A percentile compares a stretch with the other conserved stretches of the same genome.
phyloP scores from a whole-genome alignment of 1,140 invertebrate species.

The Heliconius eleuchia region DNA sequence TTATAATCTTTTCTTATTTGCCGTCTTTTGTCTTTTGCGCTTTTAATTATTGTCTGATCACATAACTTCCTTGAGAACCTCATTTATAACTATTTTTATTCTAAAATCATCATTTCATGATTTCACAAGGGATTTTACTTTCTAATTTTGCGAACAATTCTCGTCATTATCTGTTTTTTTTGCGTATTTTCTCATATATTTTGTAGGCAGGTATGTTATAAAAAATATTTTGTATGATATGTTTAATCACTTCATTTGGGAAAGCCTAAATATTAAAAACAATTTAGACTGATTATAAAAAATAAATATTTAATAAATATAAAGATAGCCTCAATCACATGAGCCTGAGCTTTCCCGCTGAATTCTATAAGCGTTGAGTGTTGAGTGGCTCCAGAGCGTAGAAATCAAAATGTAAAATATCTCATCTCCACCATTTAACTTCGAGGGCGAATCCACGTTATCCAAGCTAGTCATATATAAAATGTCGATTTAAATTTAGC shows the following conservation, averaged over 20 bases:
- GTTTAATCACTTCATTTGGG: neutral
- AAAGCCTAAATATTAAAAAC: neutral
- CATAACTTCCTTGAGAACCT: slow-evolving; percentile 32
- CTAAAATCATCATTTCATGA: slow-evolving; percentile 45
- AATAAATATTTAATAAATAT: neutral
- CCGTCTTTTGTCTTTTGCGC: slow-evolving; percentile 22
- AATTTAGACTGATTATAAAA: neutral
- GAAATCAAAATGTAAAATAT: no score
- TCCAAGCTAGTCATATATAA: no score
- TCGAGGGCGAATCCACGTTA: no score
- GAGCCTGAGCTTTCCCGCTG: no score
- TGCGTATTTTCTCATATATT: slow-evolving; percentile 9
- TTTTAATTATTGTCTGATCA: slow-evolving; percentile 29
- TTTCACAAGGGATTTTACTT: slow-evolving; percentile 50
- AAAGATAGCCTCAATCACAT: no score
- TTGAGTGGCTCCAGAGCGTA: no score
- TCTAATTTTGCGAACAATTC: slow-evolving; percentile 28
- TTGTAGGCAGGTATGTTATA: neutral
- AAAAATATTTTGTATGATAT: neutral
- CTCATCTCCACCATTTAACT: no score
- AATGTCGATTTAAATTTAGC: no score
- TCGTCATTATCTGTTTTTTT: neutral
- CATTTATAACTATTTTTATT: slow-evolving; percentile 25
- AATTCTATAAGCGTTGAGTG: no score
- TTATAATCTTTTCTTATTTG: slow-evolving; percentile 25